These are phyloP conservation scores for Crypturellus tataupa DNA, from an alignment of 2,797 vertebrate genomes.

Conservation along the genomic window DNA sequence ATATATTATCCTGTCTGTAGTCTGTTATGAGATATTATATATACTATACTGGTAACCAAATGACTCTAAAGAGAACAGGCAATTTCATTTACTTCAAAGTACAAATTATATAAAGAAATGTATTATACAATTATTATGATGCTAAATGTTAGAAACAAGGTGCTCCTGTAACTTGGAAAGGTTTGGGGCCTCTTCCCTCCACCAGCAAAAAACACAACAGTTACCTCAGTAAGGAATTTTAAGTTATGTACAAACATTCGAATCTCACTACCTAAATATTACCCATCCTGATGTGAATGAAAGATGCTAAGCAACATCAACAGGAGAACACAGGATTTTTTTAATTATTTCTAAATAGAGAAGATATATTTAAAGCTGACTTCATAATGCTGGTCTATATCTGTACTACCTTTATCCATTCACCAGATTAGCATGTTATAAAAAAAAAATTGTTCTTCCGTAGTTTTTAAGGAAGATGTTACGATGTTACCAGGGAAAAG, in stretches of 20 bases:
- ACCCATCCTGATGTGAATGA: background rate
- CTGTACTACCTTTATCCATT: background rate
- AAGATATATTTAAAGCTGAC: background rate
- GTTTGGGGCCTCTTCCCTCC: fast-evolving
- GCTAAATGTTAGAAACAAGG: conserved; percentile 1
- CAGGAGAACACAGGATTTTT: background rate
- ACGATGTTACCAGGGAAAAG: background rate
- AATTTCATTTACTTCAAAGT: conserved; percentile 46
- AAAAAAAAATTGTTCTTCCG: background rate
- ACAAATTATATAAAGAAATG: conserved; percentile 19
- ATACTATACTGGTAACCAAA: conserved; percentile 42
- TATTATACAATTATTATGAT: background rate
- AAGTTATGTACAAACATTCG: background rate
- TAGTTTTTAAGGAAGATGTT: background rate
- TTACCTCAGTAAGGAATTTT: background rate
- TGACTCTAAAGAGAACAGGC: conserved; percentile 24
- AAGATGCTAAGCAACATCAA: background rate
- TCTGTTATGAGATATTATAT: conserved; percentile 48
- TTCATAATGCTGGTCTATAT: background rate
- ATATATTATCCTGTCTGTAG: conserved; percentile 48
- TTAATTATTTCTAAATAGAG: background rate
- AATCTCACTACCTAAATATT: background rate
- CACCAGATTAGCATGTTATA: background rate
- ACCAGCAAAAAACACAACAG: background rate
- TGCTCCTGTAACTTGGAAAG: background rate